Evolutionary conservation across 2,113 vertebrate genomes (phyloP), one percentile per base, ranked within the genome.

Genomic region (Cebus imitator): DNA sequence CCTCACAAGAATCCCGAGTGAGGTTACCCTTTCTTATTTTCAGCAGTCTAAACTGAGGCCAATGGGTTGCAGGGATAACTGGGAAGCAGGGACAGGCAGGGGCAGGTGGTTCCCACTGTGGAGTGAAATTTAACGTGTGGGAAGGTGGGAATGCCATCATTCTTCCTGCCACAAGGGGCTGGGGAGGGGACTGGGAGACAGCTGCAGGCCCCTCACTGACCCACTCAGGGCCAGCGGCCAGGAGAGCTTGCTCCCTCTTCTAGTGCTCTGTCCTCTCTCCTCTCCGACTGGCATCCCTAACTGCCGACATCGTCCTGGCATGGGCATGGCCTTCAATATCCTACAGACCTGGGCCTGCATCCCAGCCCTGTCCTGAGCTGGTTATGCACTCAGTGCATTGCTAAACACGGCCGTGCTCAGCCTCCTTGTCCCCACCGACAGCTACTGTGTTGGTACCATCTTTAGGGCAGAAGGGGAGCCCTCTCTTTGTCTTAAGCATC

Each of bases 361-460:
- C 57, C 43, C 2, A 30, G 45, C 40, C 21, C 21, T n/a, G 30
- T 8, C 48, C 14, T 8, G 18, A n/a, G 5, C 25, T 4, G 5
- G 45, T 25, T 8, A 3, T 3, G 3, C 5, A 14, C 0, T 6
- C 48, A 40, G 64, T 25, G 16, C 52, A 8, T 5, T 30, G 27
- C 17, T 48, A 20, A 66, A 20, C 57, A n/a, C 79, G 50, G 43
- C 8, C 14, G 13, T 5, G 21, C 48, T 72, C 7, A 0, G 6
- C 2, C 20, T 70, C 40, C 27, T 40, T 11, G 7, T 43, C 43
- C 2, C 6, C 2, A 13, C 18, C 1, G 3, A 35, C 5, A 8
- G 40, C 68, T 58, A 8, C 37, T 68, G 25, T 5, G 35, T 18
- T 5, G 7, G 66, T 35, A 32, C 32, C 25, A 9, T 35, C 2